These are phyloP conservation scores for Eunapius fragilis DNA, from an alignment of 37 sponge, comb jelly and placozoan species.

Conservation along the genomic window DNA sequence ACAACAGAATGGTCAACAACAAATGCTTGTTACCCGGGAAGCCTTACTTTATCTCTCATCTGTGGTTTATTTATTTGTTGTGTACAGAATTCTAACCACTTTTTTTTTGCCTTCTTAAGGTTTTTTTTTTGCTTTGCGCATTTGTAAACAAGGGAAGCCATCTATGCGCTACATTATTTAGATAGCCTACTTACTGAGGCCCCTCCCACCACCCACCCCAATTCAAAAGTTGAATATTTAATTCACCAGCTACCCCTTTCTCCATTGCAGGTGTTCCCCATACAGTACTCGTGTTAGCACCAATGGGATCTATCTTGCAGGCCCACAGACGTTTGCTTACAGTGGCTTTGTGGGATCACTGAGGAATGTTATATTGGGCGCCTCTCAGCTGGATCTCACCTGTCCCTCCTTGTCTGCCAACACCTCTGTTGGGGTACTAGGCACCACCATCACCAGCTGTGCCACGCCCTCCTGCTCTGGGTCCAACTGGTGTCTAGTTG, in stretches of 20 bases:
- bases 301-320: not conserved
- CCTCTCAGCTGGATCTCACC: conserved; percentile 15
- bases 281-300: not conserved
- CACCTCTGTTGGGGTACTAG: not conserved
- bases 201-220: too few relatives aligned
- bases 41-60: not conserved
- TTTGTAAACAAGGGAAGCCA: not conserved
- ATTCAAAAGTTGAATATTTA: too few relatives aligned
- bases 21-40: not conserved
- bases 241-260: not conserved
- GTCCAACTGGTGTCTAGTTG: not conserved
- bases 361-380: conserved; percentile 27
- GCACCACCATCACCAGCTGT: not conserved
- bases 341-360: conserved; percentile 47
- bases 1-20: not conserved
- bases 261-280: conserved; percentile 17
- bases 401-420: conserved; percentile 26
- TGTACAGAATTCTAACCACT: not conserved
- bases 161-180: not conserved
- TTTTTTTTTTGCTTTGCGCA: not conserved
- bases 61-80: not conserved
- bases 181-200: too few relatives aligned
- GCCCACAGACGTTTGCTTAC: too few relatives aligned
- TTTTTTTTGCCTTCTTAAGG: not conserved
- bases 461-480: not conserved